Percentiles rank a stretch among this genome's conserved stretches.
phyloP scores from a whole-genome alignment of 2,113 vertebrate genomes.

The Poecile atricapillus region DNA sequence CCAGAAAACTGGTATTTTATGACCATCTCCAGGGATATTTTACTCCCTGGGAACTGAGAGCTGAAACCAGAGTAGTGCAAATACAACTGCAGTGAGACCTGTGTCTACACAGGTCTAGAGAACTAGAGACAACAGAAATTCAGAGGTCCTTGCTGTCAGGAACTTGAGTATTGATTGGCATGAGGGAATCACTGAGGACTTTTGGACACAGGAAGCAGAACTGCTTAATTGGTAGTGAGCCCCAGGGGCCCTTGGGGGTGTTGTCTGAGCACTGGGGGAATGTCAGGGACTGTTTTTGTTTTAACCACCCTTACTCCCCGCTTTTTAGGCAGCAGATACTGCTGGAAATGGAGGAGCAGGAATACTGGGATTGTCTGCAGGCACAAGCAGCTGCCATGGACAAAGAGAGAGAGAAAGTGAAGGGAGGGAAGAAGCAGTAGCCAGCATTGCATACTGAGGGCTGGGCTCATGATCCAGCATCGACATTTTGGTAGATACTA shows the following conservation, averaged over 20 bases:
- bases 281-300: not conserved
- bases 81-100: not conserved
- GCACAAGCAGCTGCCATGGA: slow-evolving; percentile 11
- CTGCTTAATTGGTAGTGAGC: not conserved
- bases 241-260: not conserved
- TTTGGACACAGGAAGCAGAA: not conserved
- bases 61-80: not conserved
- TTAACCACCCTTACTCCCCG: not conserved
- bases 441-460: not conserved
- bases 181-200: not conserved
- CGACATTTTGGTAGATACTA: not conserved
- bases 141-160: not conserved
- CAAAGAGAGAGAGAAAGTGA: not conserved
- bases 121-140: not conserved
- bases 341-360: not conserved
- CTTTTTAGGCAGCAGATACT: not conserved
- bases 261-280: not conserved
- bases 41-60: not conserved
- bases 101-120: not conserved
- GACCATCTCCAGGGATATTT: not conserved
- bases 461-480: not conserved
- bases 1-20: not conserved
- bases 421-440: not conserved
- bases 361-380: slow-evolving; percentile 38
- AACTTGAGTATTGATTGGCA: not conserved